These are phyloP conservation scores for Pomatostomus ruficeps DNA, from an alignment of 2,113 vertebrate species.

Conservation along the genomic window DNA sequence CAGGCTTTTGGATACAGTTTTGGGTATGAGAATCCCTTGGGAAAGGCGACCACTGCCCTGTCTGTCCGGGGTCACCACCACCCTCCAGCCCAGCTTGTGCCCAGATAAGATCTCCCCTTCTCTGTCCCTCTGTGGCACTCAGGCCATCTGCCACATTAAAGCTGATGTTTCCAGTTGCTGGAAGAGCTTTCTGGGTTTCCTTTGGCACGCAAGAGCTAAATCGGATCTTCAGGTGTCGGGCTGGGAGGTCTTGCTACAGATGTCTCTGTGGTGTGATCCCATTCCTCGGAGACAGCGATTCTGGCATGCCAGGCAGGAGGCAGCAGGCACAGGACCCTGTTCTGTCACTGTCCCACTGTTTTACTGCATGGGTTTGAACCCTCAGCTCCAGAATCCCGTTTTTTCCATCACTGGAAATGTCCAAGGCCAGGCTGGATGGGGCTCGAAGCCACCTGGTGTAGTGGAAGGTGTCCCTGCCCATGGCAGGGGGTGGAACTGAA, in stretches of 20 bases:
- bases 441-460: not conserved
- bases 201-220: not conserved
- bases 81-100: not conserved
- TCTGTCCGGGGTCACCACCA: not conserved
- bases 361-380: not conserved
- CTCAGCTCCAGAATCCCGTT: not conserved
- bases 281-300: rapidly evolving
- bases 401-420: not conserved
- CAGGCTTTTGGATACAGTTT: not conserved
- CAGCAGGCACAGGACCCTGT: not conserved
- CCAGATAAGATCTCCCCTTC: not conserved
- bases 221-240: rapidly evolving
- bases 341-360: not conserved
- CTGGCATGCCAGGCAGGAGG: not conserved
- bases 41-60: not conserved
- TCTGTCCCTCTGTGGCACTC: rapidly evolving
- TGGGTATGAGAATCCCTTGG: not conserved
- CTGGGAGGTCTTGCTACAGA: not conserved
- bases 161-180: not conserved
- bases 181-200: not conserved
- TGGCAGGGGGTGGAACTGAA: not conserved
- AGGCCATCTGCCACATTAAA: not conserved
- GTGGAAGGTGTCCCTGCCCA: not conserved
- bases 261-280: not conserved
- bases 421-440: not conserved